Evolutionary conservation across 2,797 vertebrate species (phyloP).

Genomic region (Apodemus agrarius): DNA sequence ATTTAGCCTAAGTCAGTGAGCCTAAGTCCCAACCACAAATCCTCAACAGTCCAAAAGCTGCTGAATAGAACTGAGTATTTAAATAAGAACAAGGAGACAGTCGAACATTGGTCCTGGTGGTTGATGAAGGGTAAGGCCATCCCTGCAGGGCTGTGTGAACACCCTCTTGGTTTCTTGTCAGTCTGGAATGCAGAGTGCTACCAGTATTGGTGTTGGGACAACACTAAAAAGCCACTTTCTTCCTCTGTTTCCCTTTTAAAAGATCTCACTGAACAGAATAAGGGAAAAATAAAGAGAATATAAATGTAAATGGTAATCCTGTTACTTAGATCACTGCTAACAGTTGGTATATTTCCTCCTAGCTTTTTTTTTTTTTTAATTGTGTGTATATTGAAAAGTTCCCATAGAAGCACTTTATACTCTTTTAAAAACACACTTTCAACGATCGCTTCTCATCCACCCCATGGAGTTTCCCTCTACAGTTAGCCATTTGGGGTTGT

Average conservation of each 20-base stretch:
- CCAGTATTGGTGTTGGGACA: neutral
- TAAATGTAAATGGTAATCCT: neutral
- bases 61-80: neutral
- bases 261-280: neutral
- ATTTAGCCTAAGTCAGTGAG: neutral
- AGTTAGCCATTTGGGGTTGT: constrained; percentile 46
- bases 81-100: neutral
- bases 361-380: neutral
- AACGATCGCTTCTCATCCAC: neutral
- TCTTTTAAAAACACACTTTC: constrained; percentile 43
- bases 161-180: neutral
- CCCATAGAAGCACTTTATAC: neutral
- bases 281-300: constrained; percentile 38
- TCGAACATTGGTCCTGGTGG: neutral
- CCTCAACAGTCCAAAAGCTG: neutral
- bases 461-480: neutral
- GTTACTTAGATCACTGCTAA: neutral
- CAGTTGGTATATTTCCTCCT: neutral
- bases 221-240: neutral
- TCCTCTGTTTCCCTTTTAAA: neutral
- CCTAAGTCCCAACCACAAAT: neutral
- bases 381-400: neutral
- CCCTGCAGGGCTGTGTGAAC: neutral
- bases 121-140: neutral
- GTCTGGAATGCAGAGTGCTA: neutral